Evolutionary conservation across 2,888 invertebrate species (phyloP).

Genomic region (Drosophila lutescens): DNA sequence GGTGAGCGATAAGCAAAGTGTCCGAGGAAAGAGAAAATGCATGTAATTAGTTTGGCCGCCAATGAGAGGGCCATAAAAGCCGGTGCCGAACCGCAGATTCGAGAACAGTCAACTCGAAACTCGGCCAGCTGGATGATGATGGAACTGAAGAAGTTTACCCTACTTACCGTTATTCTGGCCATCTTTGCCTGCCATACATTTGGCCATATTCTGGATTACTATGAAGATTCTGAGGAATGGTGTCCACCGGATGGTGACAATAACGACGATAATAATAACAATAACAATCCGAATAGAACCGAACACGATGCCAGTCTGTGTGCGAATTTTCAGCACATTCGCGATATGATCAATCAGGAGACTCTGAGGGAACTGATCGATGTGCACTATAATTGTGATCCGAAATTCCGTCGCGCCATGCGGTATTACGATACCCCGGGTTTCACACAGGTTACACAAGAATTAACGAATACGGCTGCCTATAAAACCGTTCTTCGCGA

Average conservation of each 20-base stretch:
- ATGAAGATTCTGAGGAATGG: background rate
- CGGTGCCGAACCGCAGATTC: background rate
- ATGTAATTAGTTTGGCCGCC: conserved; percentile 42
- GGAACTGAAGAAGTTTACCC: conserved; percentile 36
- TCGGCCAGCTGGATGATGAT: conserved; percentile 39
- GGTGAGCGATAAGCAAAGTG: conserved; percentile 32
- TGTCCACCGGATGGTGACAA: conserved; percentile 21
- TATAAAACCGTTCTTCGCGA: conserved; percentile 44
- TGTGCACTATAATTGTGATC: conserved; percentile 55
- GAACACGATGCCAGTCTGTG: conserved; percentile 41
- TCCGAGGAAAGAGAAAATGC: conserved; percentile 39
- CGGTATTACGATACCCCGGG: conserved; percentile 53
- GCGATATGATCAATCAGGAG: conserved; percentile 49
- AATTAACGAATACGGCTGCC: conserved; percentile 54
- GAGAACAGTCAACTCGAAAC: conserved; percentile 26
- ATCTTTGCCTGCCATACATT: conserved; percentile 9
- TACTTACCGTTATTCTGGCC: conserved; percentile 30
- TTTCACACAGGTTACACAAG: conserved; percentile 41
- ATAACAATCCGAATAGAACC: background rate
- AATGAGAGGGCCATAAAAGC: conserved; percentile 58
- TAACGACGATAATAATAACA: background rate
- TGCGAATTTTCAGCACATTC: conserved; percentile 51
- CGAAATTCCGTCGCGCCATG: conserved; percentile 62
- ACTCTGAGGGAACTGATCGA: conserved; percentile 45
- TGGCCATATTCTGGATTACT: background rate